Evolutionary conservation across 2,113 vertebrate genomes (phyloP).

Genomic region (Thryonomys swinderianus): DNA sequence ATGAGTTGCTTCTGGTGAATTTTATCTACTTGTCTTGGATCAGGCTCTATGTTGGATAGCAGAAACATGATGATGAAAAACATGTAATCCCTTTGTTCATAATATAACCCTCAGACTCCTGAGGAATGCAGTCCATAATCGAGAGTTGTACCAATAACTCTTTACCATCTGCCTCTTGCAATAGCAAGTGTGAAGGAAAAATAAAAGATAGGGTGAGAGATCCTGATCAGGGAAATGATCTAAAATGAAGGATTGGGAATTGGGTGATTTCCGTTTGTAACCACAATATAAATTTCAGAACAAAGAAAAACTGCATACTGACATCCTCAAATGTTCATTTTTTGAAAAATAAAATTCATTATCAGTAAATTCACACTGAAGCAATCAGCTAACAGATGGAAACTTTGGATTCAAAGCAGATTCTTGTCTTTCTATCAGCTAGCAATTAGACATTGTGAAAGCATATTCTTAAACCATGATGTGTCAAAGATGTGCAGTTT

Average conservation of each 20-base stretch:
- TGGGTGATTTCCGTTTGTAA: not conserved
- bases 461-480: constrained; percentile 71
- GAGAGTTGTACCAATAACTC: not conserved
- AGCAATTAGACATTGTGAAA: constrained; percentile 75
- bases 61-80: not conserved
- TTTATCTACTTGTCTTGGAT: not conserved
- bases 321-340: constrained; percentile 41
- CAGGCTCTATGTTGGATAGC: not conserved
- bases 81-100: not conserved
- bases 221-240: not conserved
- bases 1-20: not conserved
- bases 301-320: not conserved
- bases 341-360: constrained; percentile 58
- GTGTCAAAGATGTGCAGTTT: constrained; percentile 68
- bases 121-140: not conserved
- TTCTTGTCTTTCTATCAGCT: constrained; percentile 62
- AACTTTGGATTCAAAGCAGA: constrained; percentile 63
- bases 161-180: not conserved
- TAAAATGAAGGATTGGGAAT: not conserved
- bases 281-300: not conserved
- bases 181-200: not conserved
- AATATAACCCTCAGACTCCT: not conserved
- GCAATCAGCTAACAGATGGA: constrained; percentile 70
- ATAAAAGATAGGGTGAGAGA: not conserved
- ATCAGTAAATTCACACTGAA: constrained; percentile 68